Conservation (phyloP, 2,113 vertebrate genomes). For the Lepus timidus region DNA sequence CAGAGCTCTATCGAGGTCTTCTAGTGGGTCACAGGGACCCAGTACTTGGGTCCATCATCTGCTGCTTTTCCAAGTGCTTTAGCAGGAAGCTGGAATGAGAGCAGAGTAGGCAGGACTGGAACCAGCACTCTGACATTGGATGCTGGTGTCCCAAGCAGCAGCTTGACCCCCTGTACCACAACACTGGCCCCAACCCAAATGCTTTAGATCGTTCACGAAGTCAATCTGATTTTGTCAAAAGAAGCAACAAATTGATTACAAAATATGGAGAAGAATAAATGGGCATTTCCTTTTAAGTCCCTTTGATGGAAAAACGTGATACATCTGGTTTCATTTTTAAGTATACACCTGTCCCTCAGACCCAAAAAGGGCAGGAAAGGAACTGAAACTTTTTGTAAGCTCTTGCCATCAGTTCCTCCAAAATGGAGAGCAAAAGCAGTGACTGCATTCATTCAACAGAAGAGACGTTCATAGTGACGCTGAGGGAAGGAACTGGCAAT, state of each 20-base stretch:
- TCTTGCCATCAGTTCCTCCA: slow-evolving; percentile 27
- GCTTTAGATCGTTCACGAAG: background rate
- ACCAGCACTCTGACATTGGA: too few species aligned
- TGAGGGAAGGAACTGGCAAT: background rate
- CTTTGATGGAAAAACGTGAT: slow-evolving; percentile 46
- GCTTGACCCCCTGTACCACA: background rate
- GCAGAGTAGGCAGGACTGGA: too few species aligned
- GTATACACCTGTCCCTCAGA: slow-evolving; percentile 4
- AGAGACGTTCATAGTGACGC: background rate
- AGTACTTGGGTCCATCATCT: too few species aligned
- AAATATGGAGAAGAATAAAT: background rate
- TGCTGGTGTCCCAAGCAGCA: too few species aligned
- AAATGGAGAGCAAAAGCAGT: slow-evolving; percentile 35
- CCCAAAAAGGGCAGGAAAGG: background rate
- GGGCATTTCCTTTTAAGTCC: slow-evolving; percentile 56
- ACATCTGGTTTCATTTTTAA: slow-evolving; percentile 46
- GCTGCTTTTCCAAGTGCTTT: too few species aligned
- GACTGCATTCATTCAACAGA: slow-evolving; percentile 15
- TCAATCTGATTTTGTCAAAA: slow-evolving; percentile 59
- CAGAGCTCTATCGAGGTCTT: too few species aligned
- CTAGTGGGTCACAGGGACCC: too few species aligned
- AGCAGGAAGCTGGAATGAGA: too few species aligned
- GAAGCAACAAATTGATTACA: slow-evolving; percentile 23
- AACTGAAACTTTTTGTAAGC: slow-evolving; percentile 37
- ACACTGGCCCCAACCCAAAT: slow-evolving; percentile 24